A percentile compares a stretch with the other conserved stretches of the same genome.
Conservation (phyloP, 2,113 vertebrate species). For the Kryptolebias marmoratus region DNA sequence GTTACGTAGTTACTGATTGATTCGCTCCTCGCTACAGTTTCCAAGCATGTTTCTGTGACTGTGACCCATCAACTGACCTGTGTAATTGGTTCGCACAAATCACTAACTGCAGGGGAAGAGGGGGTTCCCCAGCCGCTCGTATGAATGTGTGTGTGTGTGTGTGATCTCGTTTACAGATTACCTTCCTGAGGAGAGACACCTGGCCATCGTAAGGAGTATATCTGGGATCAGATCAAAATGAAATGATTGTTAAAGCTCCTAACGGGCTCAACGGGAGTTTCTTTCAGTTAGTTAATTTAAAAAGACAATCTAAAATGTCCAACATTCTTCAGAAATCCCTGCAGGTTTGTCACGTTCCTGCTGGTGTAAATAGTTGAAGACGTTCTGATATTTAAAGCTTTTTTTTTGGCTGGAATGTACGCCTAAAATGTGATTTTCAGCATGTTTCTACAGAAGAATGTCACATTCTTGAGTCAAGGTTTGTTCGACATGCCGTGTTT, state of each 20-base stretch:
- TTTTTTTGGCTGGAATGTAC: neutral
- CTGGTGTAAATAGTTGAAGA: neutral
- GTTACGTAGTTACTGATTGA: slow-evolving; percentile 78
- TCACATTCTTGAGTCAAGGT: slow-evolving; percentile 33
- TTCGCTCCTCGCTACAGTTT: slow-evolving; percentile 45
- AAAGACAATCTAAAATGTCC: no score
- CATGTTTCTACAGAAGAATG: slow-evolving; percentile 29
- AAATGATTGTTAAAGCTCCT: slow-evolving; percentile 10
- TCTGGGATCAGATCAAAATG: slow-evolving; percentile 1
- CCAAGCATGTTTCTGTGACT: slow-evolving; percentile 60
- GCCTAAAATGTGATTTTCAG: slow-evolving; percentile 6
- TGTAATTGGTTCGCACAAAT: slow-evolving; percentile 78
- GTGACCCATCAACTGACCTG: slow-evolving; percentile 75
- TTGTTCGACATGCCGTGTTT: slow-evolving; percentile 38
- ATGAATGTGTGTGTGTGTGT: slow-evolving; percentile 34
- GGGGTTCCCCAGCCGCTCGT: slow-evolving; percentile 45
- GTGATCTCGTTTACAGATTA: slow-evolving; percentile 62
- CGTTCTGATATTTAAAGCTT: neutral
- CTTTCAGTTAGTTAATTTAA: no score
- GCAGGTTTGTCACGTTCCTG: no score
- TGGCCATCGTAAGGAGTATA: slow-evolving; percentile 44
- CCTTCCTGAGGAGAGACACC: slow-evolving; percentile 53
- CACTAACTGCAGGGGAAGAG: slow-evolving; percentile 67
- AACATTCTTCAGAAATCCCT: no score
- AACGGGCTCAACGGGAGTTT: slow-evolving; percentile 6